Base-by-base conservation (phyloP, 1,140 invertebrate genomes). In the Protaetia brevitarsis region DNA sequence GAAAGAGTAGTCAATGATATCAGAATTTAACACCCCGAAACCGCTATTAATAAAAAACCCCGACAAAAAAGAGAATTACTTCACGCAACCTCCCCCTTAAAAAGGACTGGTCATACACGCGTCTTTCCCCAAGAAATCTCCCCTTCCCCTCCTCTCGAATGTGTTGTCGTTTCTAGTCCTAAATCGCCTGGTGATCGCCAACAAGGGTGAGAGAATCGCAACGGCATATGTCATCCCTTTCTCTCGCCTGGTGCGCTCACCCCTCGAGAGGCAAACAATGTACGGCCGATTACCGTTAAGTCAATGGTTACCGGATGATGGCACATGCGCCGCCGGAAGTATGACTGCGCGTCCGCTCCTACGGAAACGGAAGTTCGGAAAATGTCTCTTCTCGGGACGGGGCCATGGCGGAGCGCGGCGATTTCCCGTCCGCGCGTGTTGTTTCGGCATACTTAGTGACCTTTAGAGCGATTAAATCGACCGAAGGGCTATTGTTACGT, bases 211-310 rank as follows among this genome's bases (percentile, higher is more conserved):
- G 51, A 36, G 59, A 62, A 29, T 62, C 58, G 23, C 56, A 56
- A 59, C 60, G 60, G 65, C 65, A 66, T 66, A 66, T 66, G 65
- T 51, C 31, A 29, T 23, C 41, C 26, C 41, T 23, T 51, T 13
- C 37, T 16, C n/a, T 51, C 19, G 8, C 41, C 0, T 8, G 41
- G 41, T 19, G 41, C 41, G 1, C 5, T 23, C 26, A 51, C 36
- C 64, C 58, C 16, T 23, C 34, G 31, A 60, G 36, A 41, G 59
- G 11, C 65, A 62, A 66, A 62, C 65, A 66, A 61, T 31, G 65
- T 59, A 62, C 51, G 65, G 31, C 41, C 65, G 65, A 66, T 66
- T 66, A 66, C 65, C 65, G 65, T 66, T 66, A 66, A 66, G 65
- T 66, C 65, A 66, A 66, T 66, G 65, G 59, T 29, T 62, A 66